Base-by-base conservation (phyloP, 2,797 vertebrate genomes). In the Scomberomorus guttatus region DNA sequence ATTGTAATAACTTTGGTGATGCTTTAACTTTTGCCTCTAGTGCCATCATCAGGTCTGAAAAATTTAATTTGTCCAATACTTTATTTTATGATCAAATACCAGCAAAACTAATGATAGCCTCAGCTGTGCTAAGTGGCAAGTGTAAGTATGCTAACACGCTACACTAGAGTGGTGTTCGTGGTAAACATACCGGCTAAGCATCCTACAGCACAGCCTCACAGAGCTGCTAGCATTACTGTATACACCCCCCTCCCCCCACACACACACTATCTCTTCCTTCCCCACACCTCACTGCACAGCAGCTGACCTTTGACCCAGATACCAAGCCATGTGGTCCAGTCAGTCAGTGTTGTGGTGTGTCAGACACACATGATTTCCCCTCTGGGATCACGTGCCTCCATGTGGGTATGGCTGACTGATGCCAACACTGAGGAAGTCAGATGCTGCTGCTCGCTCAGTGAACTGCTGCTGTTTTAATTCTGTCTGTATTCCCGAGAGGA, bases 241-340 rank as follows among this genome's bases (percentile, higher is more conserved):
- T 7, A 63, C 4, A 58, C 51, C 3, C 8, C 2, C 2, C 62
- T 7, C 12, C 29, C 6, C 27, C 0, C 37, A 37, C 37, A 37
- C 37, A 37, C 37, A 37, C 10, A 12, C 10, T 2, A 0, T 37
- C 10, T 37, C 3, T 13, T 46, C 9, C 48, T n/a, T 15, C 34
- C 24, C 22, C 46, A 54, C 57, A n/a, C 25, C 10, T 37, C 34
- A 0, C 34, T 51, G 76, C 73, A 71, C 59, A 75, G 72, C 75
- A 29, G 57, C 48, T 46, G 54, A 87, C 84, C 90, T 89, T 76
- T 90, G 90, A 90, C 87, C 89, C 76, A 85, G n/a, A 88, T 79
- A 39, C 29, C 58, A 20, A 48, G 32, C 75, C 77, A 81, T 77
- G 86, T 61, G 86, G 81, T 86, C 72, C 62, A 66, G 51, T 61